Base-by-base conservation (phyloP, 1,140 invertebrate genomes). In the Drosophila subpulchrella region DNA sequence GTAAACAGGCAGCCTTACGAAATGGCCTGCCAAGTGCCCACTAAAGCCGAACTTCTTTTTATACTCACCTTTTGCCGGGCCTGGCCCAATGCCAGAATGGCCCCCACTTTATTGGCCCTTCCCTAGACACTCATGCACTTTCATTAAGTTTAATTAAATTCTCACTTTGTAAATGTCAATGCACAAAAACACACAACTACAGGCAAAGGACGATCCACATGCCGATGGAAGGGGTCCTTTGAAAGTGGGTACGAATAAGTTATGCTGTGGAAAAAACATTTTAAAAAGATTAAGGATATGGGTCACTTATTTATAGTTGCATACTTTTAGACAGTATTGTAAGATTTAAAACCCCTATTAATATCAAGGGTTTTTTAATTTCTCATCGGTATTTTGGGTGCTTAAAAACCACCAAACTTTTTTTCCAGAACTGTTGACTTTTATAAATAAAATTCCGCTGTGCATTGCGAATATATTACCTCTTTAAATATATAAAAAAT, bases 131-230 rank as follows among this genome's bases (percentile, higher is more conserved):
- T 81, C 83, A 73, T 86, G 83, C 83, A 86, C 83, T 86, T 86
- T 88, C 83, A 86, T 86, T 86, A 86, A 86, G 55, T 88, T 86
- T 86, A 86, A 86, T 86, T 86, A 86, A 86, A 86, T 86, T 86
- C 83, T 86, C 83, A 88, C 83, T 88, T 86, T 88, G 83, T 86
- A 86, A 86, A 86, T 86, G 83, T 86, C 83, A 86, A 88, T 88
- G 83, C 68, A 66, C 56, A 75, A 63, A 68, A 65, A 86, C 68
- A 75, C 58, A 70, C 53, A 56, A 44, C 53, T 11, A 73, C 46
- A 47, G 34, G 54, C 53, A 42, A 75, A 75, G 48, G 78, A 67
- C 75, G 67, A 75, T 88, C 66, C 85, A 65, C 66, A 54, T 34
- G 46, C 56, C 54, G 20, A 32, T 44, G 68, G 44, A 20, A 15